Conservation (phyloP, 1,140 invertebrate genomes). For the Acromyrmex heyeri region DNA sequence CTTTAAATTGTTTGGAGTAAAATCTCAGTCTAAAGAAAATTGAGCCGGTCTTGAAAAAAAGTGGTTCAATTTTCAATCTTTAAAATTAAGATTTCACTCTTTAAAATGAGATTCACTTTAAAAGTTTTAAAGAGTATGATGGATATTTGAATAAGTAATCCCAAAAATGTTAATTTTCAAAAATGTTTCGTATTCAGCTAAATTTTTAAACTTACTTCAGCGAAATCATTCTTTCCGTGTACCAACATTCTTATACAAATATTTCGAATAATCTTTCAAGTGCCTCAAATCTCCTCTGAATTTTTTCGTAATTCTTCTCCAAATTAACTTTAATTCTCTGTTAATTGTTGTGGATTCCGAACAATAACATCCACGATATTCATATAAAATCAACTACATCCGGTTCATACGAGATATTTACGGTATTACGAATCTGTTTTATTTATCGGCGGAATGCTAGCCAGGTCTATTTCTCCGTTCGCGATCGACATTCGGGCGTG, state of each 20-base stretch:
- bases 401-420: neutral
- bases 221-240: too few relatives aligned
- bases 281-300: neutral
- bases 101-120: too few relatives aligned
- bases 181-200: too few relatives aligned
- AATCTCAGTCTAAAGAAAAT: too few relatives aligned
- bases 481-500: constrained; percentile 53
- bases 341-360: neutral
- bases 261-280: neutral
- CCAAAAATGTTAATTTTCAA: too few relatives aligned
- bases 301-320: neutral
- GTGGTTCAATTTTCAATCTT: too few relatives aligned
- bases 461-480: neutral
- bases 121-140: too few relatives aligned
- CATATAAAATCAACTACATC: neutral
- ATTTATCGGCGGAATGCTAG: constrained; percentile 10
- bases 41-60: too few relatives aligned
- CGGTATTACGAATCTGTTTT: constrained; percentile 12
- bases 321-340: neutral
- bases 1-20: too few relatives aligned
- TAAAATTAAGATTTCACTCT: too few relatives aligned
- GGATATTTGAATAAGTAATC: too few relatives aligned
- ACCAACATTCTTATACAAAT: neutral
- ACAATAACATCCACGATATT: neutral
- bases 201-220: too few relatives aligned